Evolutionary conservation across 2,797 vertebrate species (phyloP).

Genomic region (Steatocranus sp.): DNA sequence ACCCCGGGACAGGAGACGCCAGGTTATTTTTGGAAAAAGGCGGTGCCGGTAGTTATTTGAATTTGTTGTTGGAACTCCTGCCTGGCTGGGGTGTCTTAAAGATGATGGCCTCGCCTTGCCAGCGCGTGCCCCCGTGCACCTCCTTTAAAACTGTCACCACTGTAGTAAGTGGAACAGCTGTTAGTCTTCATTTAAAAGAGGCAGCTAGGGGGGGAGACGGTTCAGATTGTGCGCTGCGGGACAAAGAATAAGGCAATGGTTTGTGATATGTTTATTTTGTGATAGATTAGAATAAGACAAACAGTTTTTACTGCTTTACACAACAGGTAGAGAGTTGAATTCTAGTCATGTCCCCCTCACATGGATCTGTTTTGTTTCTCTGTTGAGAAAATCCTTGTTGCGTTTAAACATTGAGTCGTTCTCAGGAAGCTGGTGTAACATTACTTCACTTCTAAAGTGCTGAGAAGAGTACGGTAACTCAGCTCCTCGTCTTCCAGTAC

Average conservation of each 20-base stretch:
- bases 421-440: conserved; percentile 32
- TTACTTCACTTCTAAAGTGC: not conserved
- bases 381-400: conserved; percentile 30
- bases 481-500: conserved; percentile 14
- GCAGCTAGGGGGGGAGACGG: not conserved
- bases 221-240: not conserved
- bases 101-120: conserved; percentile 43
- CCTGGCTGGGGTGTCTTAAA: conserved; percentile 26
- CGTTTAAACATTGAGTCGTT: conserved; percentile 18
- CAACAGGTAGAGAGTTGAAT: conserved; percentile 19
- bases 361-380: conserved; percentile 35
- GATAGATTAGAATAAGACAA: not conserved
- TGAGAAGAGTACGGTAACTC: conserved; percentile 8
- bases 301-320: not conserved
- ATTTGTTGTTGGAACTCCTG: conserved; percentile 23
- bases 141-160: conserved; percentile 43
- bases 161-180: conserved; percentile 50
- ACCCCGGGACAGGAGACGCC: conserved; percentile 39
- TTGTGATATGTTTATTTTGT: not conserved
- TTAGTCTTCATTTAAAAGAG: conserved; percentile 9
- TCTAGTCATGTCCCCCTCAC: not conserved
- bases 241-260: conserved; percentile 1
- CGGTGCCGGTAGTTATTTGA: conserved; percentile 53
- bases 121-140: conserved; percentile 5
- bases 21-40: conserved; percentile 63